These are phyloP conservation scores for Tridacna crocea DNA, from an alignment of 2,888 invertebrate genomes.

Conservation along the genomic window DNA sequence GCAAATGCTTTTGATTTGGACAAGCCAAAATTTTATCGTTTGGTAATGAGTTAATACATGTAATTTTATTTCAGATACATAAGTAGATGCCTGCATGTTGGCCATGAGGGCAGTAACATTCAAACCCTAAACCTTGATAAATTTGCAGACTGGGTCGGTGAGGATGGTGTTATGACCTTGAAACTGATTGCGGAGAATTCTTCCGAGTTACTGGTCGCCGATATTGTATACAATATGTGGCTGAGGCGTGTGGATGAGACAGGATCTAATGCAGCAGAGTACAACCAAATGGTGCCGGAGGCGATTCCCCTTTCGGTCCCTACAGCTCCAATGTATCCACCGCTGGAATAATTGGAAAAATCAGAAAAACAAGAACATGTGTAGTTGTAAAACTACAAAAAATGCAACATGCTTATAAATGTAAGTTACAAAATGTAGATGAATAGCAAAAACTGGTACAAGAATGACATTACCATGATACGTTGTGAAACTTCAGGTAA, in stretches of 20 bases:
- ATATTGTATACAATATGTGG: constrained; percentile 42
- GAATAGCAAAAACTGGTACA: no score
- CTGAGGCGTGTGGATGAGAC: not conserved
- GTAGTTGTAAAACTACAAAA: no score
- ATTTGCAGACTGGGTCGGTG: constrained; percentile 39
- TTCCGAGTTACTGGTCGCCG: constrained; percentile 50
- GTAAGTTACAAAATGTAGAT: no score
- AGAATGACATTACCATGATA: no score
- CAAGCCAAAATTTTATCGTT: no score
- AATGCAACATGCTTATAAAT: no score
- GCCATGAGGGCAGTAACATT: constrained; percentile 7
- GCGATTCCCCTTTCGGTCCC: not conserved
- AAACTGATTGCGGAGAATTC: constrained; percentile 50
- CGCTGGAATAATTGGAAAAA: not conserved
- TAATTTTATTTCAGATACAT: constrained; percentile 36
- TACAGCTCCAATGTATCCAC: not conserved
- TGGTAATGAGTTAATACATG: no score
- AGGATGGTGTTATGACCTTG: constrained; percentile 55
- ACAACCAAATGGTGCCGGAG: not conserved
- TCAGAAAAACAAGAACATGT: no score
- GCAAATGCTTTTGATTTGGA: no score
- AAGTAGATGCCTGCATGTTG: constrained; percentile 24
- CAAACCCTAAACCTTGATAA: constrained; percentile 2
- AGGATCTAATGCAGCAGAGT: not conserved
- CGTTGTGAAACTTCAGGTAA: no score